Conservation (phyloP, 2,113 vertebrate genomes). For the Corythaeola cristata region DNA sequence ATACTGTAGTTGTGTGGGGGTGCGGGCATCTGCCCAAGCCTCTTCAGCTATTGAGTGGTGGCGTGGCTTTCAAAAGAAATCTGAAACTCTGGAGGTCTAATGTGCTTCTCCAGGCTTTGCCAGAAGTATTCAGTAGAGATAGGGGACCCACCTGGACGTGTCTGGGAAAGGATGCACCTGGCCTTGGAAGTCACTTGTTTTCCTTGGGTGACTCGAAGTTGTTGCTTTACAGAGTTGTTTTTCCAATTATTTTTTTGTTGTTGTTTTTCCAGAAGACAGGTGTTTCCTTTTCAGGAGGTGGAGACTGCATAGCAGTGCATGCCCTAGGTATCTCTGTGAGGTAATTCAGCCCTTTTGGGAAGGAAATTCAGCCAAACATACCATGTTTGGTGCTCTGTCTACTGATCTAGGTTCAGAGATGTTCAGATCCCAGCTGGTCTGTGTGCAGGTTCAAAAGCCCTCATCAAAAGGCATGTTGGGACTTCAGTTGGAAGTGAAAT, state of each 20-base stretch:
- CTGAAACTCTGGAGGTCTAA: neutral
- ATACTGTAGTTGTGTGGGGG: neutral
- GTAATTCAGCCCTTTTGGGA: neutral
- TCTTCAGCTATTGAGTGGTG: neutral
- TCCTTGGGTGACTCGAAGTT: neutral
- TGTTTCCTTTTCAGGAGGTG: neutral
- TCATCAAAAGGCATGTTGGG: neutral
- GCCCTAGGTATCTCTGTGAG: neutral
- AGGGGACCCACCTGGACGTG: neutral
- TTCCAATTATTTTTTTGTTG: neutral
- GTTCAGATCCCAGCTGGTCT: neutral
- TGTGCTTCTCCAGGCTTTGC: neutral
- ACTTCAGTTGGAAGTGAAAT: neutral
- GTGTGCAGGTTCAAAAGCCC: neutral
- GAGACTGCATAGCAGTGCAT: neutral
- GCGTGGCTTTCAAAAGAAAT: neutral
- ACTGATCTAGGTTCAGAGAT: neutral
- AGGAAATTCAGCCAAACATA: neutral
- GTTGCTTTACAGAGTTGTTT: neutral
- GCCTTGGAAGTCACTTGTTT: neutral
- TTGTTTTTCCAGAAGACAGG: neutral
- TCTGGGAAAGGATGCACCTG: neutral
- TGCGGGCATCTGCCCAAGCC: neutral
- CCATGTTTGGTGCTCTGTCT: neutral
- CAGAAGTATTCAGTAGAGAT: neutral